These are phyloP conservation scores for Drosophila putrida DNA, from an alignment of 2,888 invertebrate genomes.

Conservation along the genomic window DNA sequence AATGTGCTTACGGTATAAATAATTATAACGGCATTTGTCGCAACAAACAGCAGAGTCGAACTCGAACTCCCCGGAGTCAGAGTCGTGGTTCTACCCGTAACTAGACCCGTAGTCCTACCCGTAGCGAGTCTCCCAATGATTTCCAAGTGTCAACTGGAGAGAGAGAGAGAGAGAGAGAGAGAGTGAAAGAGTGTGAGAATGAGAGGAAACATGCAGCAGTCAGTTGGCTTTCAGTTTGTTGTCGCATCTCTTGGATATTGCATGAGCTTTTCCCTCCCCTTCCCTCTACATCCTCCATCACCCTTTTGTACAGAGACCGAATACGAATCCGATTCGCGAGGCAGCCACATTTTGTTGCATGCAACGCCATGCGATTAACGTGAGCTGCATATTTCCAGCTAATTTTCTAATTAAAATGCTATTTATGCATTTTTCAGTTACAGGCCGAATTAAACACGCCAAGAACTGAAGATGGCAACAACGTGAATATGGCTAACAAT, in stretches of 20 bases:
- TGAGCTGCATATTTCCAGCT: slow-evolving; percentile 85
- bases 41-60: slow-evolving; percentile 74
- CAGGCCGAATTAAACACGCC: slow-evolving; percentile 63
- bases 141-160: slow-evolving; percentile 64
- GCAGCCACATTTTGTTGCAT: slow-evolving; percentile 47
- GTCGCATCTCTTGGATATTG: slow-evolving; percentile 80
- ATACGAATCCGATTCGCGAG: slow-evolving; percentile 39
- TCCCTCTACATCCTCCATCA: background rate
- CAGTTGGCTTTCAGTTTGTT: slow-evolving; percentile 65
- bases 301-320: slow-evolving; percentile 11
- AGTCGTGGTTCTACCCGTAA: slow-evolving; percentile 9
- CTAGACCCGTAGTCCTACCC: slow-evolving; percentile 17
- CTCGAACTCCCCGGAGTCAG: slow-evolving; percentile 42
- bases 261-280: slow-evolving; percentile 61
- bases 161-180: slow-evolving; percentile 17
- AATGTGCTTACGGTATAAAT: slow-evolving; percentile 84
- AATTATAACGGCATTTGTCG: slow-evolving; percentile 82
- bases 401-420: slow-evolving; percentile 86
- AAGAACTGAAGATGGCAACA: slow-evolving; percentile 13
- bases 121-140: slow-evolving; percentile 65
- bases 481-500: slow-evolving; percentile 16
- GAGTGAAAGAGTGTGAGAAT: slow-evolving; percentile 3
- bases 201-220: slow-evolving; percentile 37
- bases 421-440: slow-evolving; percentile 85
- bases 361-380: slow-evolving; percentile 84